phyloP scores from a whole-genome alignment of 2,888 invertebrate genomes.

The Archaeoteleia sp. region DNA sequence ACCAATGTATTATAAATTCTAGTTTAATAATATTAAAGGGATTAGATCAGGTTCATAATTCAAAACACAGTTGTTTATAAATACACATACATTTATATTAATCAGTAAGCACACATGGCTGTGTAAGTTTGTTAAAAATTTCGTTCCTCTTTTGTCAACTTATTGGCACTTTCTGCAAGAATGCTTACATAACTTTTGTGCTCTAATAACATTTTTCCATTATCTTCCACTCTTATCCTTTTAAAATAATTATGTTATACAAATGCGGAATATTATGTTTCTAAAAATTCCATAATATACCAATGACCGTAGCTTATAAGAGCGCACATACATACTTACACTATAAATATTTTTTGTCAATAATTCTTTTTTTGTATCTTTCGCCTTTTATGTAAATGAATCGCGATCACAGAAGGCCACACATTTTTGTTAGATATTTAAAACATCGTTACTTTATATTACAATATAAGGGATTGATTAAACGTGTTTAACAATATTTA shows the following conservation, averaged over 20 bases:
- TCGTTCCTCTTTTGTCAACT: slow-evolving; percentile 28
- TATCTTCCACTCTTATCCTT: slow-evolving; percentile 5
- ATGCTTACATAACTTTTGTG: slow-evolving; percentile 24
- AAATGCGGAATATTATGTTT: slow-evolving; percentile 23
- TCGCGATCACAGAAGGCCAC: slow-evolving; percentile 39
- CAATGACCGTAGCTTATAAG: slow-evolving; percentile 13
- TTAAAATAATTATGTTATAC: slow-evolving; percentile 14
- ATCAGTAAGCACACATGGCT: slow-evolving; percentile 38
- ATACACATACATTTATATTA: slow-evolving; percentile 42
- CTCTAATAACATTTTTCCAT: slow-evolving; percentile 18
- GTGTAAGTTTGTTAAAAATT: slow-evolving; percentile 25
- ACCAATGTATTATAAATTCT: no score
- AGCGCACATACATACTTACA: slow-evolving; percentile 23
- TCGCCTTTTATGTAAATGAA: slow-evolving; percentile 31
- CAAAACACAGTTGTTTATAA: slow-evolving; percentile 11
- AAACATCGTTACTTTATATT: slow-evolving; percentile 9
- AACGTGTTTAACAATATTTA: no score
- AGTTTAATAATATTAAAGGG: no score
- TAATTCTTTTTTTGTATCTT: slow-evolving; percentile 15
- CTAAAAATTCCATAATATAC: slow-evolving; percentile 21
- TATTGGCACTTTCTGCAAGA: slow-evolving; percentile 38
- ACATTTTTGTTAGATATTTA: slow-evolving; percentile 38
- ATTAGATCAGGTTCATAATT: slow-evolving; percentile 4
- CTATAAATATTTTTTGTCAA: slow-evolving; percentile 10
- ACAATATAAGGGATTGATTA: neutral